Conservation (phyloP, 2,888 invertebrate genomes). For the Ectemnius lituratus region DNA sequence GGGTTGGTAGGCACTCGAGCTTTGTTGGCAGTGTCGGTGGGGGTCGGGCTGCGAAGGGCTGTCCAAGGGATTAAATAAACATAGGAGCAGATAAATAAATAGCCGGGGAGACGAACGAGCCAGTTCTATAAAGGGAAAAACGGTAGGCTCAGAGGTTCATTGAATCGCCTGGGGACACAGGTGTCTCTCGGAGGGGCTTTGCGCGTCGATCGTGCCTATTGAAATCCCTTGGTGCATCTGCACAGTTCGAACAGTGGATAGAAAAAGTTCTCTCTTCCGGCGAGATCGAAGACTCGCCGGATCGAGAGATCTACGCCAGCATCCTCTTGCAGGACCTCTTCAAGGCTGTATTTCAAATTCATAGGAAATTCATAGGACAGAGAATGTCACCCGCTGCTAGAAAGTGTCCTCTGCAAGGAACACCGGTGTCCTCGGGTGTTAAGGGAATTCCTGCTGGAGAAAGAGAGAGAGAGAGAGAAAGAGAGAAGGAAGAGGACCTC, state of each 20-base stretch:
- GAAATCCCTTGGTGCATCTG: constrained; percentile 19
- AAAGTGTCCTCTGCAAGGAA: not conserved
- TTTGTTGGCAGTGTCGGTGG: too few relatives aligned
- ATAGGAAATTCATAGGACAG: constrained; percentile 34
- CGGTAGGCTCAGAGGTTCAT: constrained; percentile 10
- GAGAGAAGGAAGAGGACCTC: constrained; percentile 8
- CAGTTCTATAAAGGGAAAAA: not conserved
- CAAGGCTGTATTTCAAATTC: constrained; percentile 47
- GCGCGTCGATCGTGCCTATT: constrained; percentile 1
- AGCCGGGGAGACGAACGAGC: constrained; percentile 6
- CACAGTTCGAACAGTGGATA: constrained; percentile 17
- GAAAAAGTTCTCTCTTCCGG: constrained; percentile 13
- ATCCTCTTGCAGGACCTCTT: not conserved
- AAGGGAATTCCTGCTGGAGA: constrained; percentile 43
- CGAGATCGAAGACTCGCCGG: not conserved
- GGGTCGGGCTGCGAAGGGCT: too few relatives aligned
- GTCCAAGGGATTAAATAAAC: too few relatives aligned
- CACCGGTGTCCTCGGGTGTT: constrained; percentile 29
- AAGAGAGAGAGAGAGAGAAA: constrained; percentile 3
- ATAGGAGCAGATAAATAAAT: not conserved
- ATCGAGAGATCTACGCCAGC: too few relatives aligned
- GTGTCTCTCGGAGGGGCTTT: constrained; percentile 23
- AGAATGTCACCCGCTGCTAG: constrained; percentile 18
- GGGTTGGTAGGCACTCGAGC: too few relatives aligned
- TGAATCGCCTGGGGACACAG: constrained; percentile 17